Evolutionary conservation across 2,113 vertebrate genomes (phyloP), one percentile per base, ranked within the genome.

Genomic region (Lipotes vexillifer): DNA sequence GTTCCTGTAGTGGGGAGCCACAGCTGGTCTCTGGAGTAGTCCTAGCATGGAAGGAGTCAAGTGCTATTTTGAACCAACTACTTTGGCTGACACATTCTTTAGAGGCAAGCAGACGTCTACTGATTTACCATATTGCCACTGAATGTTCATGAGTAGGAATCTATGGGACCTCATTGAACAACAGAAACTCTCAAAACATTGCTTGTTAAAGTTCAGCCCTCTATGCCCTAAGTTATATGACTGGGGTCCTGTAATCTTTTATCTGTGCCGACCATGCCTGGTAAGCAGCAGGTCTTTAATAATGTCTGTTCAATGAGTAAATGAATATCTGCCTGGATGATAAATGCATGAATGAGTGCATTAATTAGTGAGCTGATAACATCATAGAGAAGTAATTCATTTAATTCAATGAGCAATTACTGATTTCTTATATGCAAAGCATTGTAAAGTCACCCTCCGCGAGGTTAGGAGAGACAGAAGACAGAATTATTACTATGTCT

Each of bases 1-100:
- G 17, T 65, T 49, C 36, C 6, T 38, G 0, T 14, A 44, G 2
- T 4, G 36, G 0, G n/a, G 25, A 38, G 7, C 0, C 15, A 18
- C 4, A 5, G 11, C 33, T 85, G 59, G 72, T 49, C 13, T 66
- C 78, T 13, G 57, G 33, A 44, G 33, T 0, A 20, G 29, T 29
- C 75, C 5, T 31, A 31, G 4, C 36, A 2, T n/a, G 17, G 23
- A 9, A 85, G 20, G 31, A 8, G 18, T 63, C 66, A 29, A n/a
- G 21, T 13, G 3, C n/a, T 29, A 1, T 21, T 68, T 41, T n/a
- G 65, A 57, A 14, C 36, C 6, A 17, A 20, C 10, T 38, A 2
- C 21, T 36, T 6, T 20, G 29, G 8, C 38, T 23, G 25, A 33
- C 23, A 5, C 20, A 0, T 29, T 36, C 59, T 31, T 69, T 49